These are phyloP conservation scores for Hydropotes inermis DNA, from an alignment of 2,113 vertebrate genomes.

Conservation along the genomic window DNA sequence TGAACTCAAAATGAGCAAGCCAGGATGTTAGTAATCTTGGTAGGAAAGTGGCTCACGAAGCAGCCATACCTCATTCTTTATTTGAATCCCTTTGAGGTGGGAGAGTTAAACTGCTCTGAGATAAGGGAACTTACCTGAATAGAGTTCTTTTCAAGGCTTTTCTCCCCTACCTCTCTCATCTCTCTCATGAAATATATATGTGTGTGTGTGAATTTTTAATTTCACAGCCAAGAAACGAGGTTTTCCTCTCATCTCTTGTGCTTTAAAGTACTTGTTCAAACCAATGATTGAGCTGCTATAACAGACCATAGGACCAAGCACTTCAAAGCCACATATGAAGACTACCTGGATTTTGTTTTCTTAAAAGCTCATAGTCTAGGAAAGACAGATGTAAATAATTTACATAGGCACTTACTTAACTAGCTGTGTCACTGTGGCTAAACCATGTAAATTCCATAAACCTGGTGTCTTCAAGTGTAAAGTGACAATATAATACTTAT, in stretches of 20 bases:
- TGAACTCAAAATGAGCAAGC: constrained; percentile 34
- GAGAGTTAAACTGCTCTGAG: neutral
- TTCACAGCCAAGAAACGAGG: neutral
- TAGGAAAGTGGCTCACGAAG: neutral
- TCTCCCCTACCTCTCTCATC: neutral
- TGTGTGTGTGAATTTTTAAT: neutral
- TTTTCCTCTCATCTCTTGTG: neutral
- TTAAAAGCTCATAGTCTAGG: neutral
- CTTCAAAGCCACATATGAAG: neutral
- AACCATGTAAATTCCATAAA: neutral
- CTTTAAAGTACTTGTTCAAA: constrained; percentile 9
- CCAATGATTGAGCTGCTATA: neutral
- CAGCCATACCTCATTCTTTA: neutral
- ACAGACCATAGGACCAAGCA: neutral
- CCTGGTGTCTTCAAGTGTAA: neutral
- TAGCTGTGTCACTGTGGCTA: neutral
- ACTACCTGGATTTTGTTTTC: neutral
- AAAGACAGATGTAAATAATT: neutral
- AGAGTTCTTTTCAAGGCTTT: neutral
- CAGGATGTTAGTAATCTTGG: neutral
- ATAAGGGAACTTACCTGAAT: neutral
- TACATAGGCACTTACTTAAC: neutral
- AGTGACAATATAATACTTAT: neutral
- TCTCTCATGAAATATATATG: neutral
- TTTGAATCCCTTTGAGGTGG: neutral